phyloP scores from a whole-genome alignment of 2,797 vertebrate species.

The Chiroxiphia lanceolata region DNA sequence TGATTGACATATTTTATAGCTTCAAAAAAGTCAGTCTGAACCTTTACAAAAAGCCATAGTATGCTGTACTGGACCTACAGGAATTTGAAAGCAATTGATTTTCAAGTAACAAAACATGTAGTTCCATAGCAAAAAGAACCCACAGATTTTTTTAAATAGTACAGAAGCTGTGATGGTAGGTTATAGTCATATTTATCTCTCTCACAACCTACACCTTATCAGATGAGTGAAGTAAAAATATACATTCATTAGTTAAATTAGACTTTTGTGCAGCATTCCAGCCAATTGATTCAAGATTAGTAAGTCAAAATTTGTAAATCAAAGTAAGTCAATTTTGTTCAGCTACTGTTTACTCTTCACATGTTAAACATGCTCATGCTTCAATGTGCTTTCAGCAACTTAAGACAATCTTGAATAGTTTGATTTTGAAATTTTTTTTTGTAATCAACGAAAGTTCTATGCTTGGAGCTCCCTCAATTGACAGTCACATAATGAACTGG shows the following conservation, averaged over 20 bases:
- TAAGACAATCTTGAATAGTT: background rate
- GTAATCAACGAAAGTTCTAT: background rate
- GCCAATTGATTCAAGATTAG: background rate
- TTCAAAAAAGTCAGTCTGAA: background rate
- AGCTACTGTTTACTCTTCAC: background rate
- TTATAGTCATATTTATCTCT: background rate
- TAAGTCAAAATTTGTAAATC: background rate
- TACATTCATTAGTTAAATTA: background rate
- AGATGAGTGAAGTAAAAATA: background rate
- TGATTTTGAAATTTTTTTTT: background rate
- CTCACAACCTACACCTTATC: background rate
- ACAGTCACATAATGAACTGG: background rate
- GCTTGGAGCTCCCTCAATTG: background rate
- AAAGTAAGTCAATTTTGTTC: background rate
- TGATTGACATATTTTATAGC: background rate
- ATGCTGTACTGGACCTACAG: background rate
- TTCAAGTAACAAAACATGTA: background rate
- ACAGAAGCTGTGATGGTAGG: background rate
- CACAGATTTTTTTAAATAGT: background rate
- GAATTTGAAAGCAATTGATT: background rate
- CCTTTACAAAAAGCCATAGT: background rate
- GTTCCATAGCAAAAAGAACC: background rate
- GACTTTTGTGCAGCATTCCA: background rate
- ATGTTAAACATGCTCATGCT: background rate
- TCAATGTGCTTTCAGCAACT: background rate